phyloP scores from a whole-genome alignment of 2,797 vertebrate species.

The Artibeus jamaicensis region DNA sequence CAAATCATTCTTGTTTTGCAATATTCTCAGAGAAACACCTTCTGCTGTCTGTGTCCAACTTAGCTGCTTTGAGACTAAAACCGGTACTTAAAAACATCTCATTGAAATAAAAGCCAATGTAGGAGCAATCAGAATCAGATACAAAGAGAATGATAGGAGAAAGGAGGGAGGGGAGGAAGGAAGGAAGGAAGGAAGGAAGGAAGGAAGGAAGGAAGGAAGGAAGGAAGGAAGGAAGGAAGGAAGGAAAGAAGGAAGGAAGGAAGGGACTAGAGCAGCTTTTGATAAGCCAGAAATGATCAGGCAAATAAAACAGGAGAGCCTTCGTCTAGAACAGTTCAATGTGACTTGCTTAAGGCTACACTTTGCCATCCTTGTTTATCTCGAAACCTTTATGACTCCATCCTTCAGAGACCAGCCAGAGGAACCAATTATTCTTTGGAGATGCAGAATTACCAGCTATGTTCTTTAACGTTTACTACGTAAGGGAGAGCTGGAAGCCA shows the following conservation, averaged over 20 bases:
- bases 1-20: background rate
- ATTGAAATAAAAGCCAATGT: background rate
- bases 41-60: background rate
- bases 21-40: background rate
- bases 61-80: background rate
- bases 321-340: background rate
- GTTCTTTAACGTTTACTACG: background rate
- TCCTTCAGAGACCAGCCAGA: background rate
- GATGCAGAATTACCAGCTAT: background rate
- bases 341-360: background rate
- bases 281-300: slow-evolving; percentile 43
- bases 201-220: accelerated
- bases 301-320: slow-evolving; percentile 29
- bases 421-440: background rate
- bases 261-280: background rate
- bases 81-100: background rate
- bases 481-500: background rate
- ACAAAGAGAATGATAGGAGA: background rate
- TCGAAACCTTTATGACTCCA: background rate
- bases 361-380: background rate
- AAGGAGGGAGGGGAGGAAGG: background rate
- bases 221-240: accelerated
- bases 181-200: accelerated
- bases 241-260: accelerated
- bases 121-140: background rate